phyloP scores from a whole-genome alignment of 2,113 vertebrate species.

The Peucedramus taeniatus region DNA sequence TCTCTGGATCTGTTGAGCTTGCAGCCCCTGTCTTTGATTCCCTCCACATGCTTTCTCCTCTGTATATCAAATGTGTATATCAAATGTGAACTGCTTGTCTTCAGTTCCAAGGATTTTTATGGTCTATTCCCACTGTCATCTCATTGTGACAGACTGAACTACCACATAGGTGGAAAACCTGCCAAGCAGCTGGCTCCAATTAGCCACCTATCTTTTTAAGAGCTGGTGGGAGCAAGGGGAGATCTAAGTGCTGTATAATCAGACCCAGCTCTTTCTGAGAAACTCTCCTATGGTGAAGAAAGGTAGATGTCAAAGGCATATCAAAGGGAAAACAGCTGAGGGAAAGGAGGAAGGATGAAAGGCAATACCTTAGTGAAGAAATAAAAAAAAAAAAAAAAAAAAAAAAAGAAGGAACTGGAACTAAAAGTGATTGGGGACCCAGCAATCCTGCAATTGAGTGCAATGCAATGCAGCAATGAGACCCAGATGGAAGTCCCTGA shows the following conservation, averaged over 20 bases:
- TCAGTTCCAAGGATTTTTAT: slow-evolving; percentile 4
- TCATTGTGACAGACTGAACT: slow-evolving; percentile 19
- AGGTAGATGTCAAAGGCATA: not conserved
- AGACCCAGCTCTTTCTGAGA: not conserved
- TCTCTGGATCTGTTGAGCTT: not conserved
- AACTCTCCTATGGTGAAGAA: not conserved
- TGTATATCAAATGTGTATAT: not conserved
- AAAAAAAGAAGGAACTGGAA: not conserved
- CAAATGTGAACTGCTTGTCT: not conserved
- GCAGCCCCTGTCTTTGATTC: not conserved
- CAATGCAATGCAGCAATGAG: not conserved
- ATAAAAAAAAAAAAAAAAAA: not conserved
- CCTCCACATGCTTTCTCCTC: not conserved
- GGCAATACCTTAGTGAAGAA: not conserved
- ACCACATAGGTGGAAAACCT: not conserved
- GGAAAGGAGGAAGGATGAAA: not conserved
- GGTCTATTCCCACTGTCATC: slow-evolving; percentile 1
- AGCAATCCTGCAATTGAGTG: not conserved
- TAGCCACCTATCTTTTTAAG: slow-evolving; percentile 35
- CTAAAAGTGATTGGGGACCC: not conserved
- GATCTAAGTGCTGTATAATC: not conserved
- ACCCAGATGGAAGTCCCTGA: not conserved
- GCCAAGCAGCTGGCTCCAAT: slow-evolving; percentile 5
- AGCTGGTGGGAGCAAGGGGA: not conserved
- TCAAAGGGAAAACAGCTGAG: not conserved